Evolutionary conservation across 2,113 vertebrate species (phyloP).

Genomic region (Cochlearius cochlearius): DNA sequence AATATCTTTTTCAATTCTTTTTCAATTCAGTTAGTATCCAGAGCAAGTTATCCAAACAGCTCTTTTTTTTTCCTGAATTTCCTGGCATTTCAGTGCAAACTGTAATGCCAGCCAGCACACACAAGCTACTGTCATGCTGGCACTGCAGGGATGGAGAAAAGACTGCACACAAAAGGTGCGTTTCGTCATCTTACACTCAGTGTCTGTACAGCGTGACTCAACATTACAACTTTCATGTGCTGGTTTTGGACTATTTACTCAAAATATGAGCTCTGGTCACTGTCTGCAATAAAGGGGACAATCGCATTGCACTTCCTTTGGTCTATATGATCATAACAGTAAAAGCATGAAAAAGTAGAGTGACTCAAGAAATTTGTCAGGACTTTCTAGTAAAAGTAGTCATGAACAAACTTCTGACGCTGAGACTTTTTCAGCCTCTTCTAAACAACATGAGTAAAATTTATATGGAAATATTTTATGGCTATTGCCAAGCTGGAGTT

Average conservation of each 20-base stretch:
- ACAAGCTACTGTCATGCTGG: not conserved
- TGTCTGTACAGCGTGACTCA: not conserved
- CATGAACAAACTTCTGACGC: not conserved
- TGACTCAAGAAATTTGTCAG: slow-evolving; percentile 15
- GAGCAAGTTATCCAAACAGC: not conserved
- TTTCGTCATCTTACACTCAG: not conserved
- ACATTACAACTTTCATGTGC: not conserved
- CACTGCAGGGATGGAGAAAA: not conserved
- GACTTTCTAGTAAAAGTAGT: slow-evolving; percentile 46
- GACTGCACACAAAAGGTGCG: not conserved
- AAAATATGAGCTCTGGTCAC: not conserved
- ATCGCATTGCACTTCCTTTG: not conserved
- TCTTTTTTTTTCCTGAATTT: not conserved
- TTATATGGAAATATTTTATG: not conserved
- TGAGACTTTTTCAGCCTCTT: not conserved
- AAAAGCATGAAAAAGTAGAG: not conserved
- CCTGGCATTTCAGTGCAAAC: not conserved
- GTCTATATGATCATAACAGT: not conserved
- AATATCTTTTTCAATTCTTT: not conserved
- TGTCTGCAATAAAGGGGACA: not conserved
- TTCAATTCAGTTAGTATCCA: not conserved
- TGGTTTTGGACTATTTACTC: not conserved
- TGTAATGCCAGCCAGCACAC: not conserved
- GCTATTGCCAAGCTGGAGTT: not conserved
- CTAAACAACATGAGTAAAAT: not conserved